Conservation (phyloP, 2,888 invertebrate species). For the Camponotus fellah region DNA sequence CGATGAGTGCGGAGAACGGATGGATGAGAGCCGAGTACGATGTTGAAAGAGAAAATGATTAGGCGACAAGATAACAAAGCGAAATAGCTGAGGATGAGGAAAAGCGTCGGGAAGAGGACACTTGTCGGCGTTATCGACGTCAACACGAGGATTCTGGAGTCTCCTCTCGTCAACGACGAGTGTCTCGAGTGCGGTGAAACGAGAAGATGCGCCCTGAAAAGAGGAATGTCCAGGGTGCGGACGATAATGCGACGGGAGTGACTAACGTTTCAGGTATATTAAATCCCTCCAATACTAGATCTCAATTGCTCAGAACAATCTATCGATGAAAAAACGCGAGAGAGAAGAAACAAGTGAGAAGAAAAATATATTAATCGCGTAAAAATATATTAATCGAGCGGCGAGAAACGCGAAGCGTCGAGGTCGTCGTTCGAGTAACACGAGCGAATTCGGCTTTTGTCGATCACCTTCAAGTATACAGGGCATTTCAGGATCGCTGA, state of each 20-base stretch:
- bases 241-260: slow-evolving; percentile 57
- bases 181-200: slow-evolving; percentile 32
- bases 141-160: neutral
- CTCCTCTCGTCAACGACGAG: neutral
- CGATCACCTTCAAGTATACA: slow-evolving; percentile 16
- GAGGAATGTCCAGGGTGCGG: slow-evolving; percentile 11
- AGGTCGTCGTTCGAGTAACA: slow-evolving; percentile 56
- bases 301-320: slow-evolving; percentile 83
- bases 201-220: slow-evolving; percentile 39
- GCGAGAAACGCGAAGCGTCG: slow-evolving; percentile 53
- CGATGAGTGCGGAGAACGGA: slow-evolving; percentile 66
- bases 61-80: neutral
- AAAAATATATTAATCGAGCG: slow-evolving; percentile 55
- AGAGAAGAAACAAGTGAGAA: slow-evolving; percentile 31
- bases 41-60: slow-evolving; percentile 38
- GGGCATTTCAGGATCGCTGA: neutral
- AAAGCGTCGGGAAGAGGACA: neutral
- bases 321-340: slow-evolving; percentile 53
- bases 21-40: slow-evolving; percentile 56
- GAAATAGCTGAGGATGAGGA: neutral
- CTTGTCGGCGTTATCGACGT: slow-evolving; percentile 4
- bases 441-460: slow-evolving; percentile 30
- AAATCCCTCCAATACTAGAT: slow-evolving; percentile 82
- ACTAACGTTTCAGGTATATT: slow-evolving; percentile 75
- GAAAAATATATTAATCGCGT: slow-evolving; percentile 67